Base-by-base conservation (phyloP, 2,797 vertebrate species). In the Myripristis murdjan region DNA sequence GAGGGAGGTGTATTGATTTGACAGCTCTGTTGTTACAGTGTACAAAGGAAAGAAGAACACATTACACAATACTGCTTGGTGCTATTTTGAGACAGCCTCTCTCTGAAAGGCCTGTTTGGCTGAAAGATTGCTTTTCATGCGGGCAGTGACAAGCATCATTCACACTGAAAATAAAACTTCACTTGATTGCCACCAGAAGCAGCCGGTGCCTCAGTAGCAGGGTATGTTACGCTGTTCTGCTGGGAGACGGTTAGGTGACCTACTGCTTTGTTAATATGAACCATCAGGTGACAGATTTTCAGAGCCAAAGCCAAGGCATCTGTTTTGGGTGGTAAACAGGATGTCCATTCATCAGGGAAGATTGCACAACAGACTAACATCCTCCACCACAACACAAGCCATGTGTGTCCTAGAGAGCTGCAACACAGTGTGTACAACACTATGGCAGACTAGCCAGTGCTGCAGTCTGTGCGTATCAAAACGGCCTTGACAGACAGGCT, bases 1-100 rank as follows among this genome's bases (percentile, higher is more conserved):
- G 90, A 91, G 89, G 90, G 92, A 92, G 89, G 89, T 48, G 79
- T 90, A 94, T 94, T 70, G 92, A 94, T 93, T 77, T 51, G 58
- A 89, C 60, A 73, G 76, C 83, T 85, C 72, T 83, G 84, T 84
- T 90, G 86, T 88, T 85, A 87, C 63, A 44, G 73, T 48, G 77
- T 64, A 77, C 65, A 73, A 86, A 89, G 69, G 64, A 83, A 73
- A 47, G 37, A 85, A 73, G 83, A 86, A 85, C 88, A 78, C 86
- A 88, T 92, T 94, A 94, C 91, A 93, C 92, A 93, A 94, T 88
- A 65, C 53, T 1, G 63, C 75, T 77, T 23, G 57, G 79, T 86
- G 88, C 90, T 92, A 93, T 94, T 94, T 93, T 89, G 64, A 91
- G 87, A 72, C 62, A 41, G 14, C 76, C n/a, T 75, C 80, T 73